Conservation (phyloP, 2,113 vertebrate genomes). For the Burhinus oedicnemus region DNA sequence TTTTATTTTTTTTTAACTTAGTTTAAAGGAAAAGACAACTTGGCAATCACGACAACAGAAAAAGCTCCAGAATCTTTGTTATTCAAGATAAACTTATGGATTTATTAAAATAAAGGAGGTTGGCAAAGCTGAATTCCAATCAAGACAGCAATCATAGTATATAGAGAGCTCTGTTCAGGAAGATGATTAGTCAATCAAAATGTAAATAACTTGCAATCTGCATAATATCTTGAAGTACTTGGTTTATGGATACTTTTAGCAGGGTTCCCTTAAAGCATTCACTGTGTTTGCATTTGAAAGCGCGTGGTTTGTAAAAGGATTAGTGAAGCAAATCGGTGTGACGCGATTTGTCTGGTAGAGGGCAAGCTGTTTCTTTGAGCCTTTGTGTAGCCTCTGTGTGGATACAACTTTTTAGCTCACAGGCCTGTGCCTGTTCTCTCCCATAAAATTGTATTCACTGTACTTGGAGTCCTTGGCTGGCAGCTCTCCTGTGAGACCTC, state of each 20-base stretch:
- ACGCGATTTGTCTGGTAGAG: background rate
- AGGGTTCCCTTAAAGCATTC: background rate
- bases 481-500: background rate
- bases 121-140: background rate
- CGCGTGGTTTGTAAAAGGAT: background rate
- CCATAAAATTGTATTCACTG: background rate
- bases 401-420: background rate
- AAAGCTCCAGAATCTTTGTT: background rate
- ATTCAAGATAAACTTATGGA: background rate
- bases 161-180: background rate
- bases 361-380: background rate
- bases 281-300: background rate
- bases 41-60: fast-evolving
- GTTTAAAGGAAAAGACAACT: background rate
- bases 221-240: background rate
- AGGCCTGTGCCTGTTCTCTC: background rate
- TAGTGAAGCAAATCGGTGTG: background rate
- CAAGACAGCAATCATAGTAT: background rate
- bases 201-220: background rate
- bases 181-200: conserved; percentile 37
- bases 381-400: background rate
- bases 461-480: background rate
- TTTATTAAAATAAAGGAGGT: background rate
- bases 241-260: background rate
- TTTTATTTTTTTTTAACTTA: background rate